Percentiles rank a stretch among this genome's conserved stretches.
These are phyloP conservation scores for Pogonus chalceus DNA, from an alignment of 1,140 invertebrate species.

Conservation along the genomic window DNA sequence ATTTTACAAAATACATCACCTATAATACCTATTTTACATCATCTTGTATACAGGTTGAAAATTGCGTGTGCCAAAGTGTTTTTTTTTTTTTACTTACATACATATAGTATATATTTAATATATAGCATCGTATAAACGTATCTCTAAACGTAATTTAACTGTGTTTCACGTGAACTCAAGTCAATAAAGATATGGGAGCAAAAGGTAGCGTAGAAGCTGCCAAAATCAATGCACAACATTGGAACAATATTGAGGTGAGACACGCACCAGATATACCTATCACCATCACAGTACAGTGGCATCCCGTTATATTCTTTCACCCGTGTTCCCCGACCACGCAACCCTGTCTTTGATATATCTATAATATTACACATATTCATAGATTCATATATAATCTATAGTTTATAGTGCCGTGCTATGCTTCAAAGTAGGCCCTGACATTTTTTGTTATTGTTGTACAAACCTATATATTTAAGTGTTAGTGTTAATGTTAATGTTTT, in stretches of 20 bases:
- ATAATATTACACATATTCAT: too few species aligned
- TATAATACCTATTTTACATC: background rate
- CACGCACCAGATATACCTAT: too few species aligned
- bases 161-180: constrained; percentile 9
- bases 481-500: too few species aligned
- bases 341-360: too few species aligned
- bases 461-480: too few species aligned
- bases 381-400: too few species aligned
- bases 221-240: constrained; percentile 62
- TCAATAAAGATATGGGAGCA: constrained; percentile 45
- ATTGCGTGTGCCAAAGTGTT: constrained; percentile 4
- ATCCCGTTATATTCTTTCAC: too few species aligned
- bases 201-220: constrained; percentile 62
- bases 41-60: background rate
- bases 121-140: constrained; percentile 3
- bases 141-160: constrained; percentile 17
- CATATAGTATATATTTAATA: background rate
- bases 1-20: background rate
- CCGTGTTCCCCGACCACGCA: too few species aligned
- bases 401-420: too few species aligned
- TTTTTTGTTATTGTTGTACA: too few species aligned
- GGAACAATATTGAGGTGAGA: constrained; percentile 61
- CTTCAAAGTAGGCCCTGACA: too few species aligned
- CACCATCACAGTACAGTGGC: too few species aligned
- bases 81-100: background rate